These are phyloP conservation scores for Peromyscus polionotus DNA, from an alignment of 2,113 vertebrate species.

Conservation along the genomic window DNA sequence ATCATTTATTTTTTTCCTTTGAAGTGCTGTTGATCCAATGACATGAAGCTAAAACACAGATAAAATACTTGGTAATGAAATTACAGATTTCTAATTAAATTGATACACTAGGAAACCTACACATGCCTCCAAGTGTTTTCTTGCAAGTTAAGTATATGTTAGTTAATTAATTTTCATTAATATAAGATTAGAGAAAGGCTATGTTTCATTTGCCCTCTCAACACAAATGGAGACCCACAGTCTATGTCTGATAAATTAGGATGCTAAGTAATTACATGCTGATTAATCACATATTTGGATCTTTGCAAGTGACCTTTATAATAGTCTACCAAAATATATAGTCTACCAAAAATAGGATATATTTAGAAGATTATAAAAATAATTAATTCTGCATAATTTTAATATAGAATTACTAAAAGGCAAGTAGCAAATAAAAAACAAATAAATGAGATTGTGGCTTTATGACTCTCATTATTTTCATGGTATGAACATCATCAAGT, in stretches of 20 bases:
- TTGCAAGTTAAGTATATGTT: constrained; percentile 66
- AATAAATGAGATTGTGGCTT: neutral
- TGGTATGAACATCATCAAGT: neutral
- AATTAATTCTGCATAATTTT: neutral
- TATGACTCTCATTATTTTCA: neutral
- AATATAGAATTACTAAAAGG: neutral
- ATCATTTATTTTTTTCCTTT: neutral
- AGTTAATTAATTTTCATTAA: constrained; percentile 75
- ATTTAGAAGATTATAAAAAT: constrained; percentile 21
- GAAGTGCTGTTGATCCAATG: neutral
- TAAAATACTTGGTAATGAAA: constrained; percentile 58
- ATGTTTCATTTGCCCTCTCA: constrained; percentile 80
- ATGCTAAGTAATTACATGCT: constrained; percentile 81
- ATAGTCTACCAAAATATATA: constrained; percentile 64
- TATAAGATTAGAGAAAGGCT: constrained; percentile 66
- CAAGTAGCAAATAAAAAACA: neutral
- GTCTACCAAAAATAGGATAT: constrained; percentile 51
- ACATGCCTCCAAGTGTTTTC: constrained; percentile 40
- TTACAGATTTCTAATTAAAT: constrained; percentile 66
- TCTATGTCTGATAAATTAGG: constrained; percentile 68
- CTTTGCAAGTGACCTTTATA: constrained; percentile 73
- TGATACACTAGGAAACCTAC: constrained; percentile 22
- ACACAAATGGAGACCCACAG: constrained; percentile 65
- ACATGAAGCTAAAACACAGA: constrained; percentile 44
- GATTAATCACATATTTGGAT: constrained; percentile 79